These are phyloP conservation scores for Xanthorhoe spadicearia DNA, from an alignment of 2,888 invertebrate species.

Conservation along the genomic window DNA sequence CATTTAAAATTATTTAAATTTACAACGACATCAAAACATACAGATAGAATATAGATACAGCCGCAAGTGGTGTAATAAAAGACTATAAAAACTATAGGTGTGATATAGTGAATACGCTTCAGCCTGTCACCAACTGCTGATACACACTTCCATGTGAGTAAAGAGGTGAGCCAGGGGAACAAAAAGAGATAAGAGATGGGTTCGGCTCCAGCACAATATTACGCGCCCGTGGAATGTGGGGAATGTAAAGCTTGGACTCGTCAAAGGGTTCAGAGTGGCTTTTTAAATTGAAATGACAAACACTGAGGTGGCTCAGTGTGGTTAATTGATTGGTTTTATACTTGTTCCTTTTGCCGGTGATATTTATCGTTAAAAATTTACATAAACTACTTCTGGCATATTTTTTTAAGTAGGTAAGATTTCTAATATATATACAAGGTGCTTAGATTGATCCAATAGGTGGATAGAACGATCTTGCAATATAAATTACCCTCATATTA, in stretches of 20 bases:
- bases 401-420: too few relatives aligned
- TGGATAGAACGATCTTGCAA: neutral
- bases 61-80: too few relatives aligned
- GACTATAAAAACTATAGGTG: neutral
- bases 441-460: too few relatives aligned
- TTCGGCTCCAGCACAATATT: conserved; percentile 52
- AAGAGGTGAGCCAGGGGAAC: conserved; percentile 56
- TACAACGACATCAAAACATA: too few relatives aligned
- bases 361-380: neutral
- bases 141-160: conserved; percentile 45
- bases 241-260: conserved; percentile 74
- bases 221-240: conserved; percentile 70
- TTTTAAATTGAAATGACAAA: conserved; percentile 80
- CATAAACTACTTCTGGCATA: too few relatives aligned
- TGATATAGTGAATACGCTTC: conserved; percentile 45
- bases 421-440: too few relatives aligned
- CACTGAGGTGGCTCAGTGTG: conserved; percentile 58
- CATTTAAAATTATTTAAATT: too few relatives aligned
- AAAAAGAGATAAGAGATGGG: conserved; percentile 58
- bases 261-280: conserved; percentile 75
- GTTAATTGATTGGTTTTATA: conserved; percentile 68
- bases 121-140: conserved; percentile 53
- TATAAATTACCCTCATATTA: neutral
- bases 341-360: conserved; percentile 11
- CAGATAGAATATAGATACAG: too few relatives aligned